Percentiles rank a stretch among this genome's conserved stretches.
Evolutionary conservation across 2,797 vertebrate genomes (phyloP).

Genomic region (Pachyuromys duprasi): DNA sequence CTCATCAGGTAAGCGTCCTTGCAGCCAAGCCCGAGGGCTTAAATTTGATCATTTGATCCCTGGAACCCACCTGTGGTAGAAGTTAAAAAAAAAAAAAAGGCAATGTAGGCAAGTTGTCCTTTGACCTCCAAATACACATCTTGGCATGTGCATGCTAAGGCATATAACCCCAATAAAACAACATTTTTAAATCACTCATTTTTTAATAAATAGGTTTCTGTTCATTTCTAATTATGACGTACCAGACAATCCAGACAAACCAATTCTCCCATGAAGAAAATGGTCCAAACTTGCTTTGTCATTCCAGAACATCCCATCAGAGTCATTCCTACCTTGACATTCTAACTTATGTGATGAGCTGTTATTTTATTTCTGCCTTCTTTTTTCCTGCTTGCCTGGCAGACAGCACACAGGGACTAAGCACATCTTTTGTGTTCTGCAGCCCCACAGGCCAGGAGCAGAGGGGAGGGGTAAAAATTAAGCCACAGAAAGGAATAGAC

Average conservation of each 20-base stretch:
- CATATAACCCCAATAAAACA: too few relatives aligned
- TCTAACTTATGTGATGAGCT: background rate
- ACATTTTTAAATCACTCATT: background rate
- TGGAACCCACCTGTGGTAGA: background rate
- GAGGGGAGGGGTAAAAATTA: background rate
- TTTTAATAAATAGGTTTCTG: background rate
- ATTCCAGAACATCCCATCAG: background rate
- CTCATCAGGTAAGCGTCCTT: too few relatives aligned
- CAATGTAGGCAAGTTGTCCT: background rate
- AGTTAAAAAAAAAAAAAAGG: background rate
- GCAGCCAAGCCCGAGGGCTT: background rate
- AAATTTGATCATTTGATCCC: background rate
- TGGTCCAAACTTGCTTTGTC: background rate
- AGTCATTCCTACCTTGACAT: background rate
- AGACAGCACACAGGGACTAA: background rate
- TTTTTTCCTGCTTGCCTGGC: background rate
- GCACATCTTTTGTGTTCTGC: background rate
- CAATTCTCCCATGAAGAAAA: background rate
- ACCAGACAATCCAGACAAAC: background rate
- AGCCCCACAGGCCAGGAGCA: fast-evolving
- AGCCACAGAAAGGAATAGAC: background rate
- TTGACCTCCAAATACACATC: background rate
- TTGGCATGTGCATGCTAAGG: background rate
- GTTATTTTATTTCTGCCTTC: background rate
- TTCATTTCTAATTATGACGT: background rate